Evolutionary conservation across 2,888 invertebrate species (phyloP).

Genomic region (Diachrysia chrysitis): DNA sequence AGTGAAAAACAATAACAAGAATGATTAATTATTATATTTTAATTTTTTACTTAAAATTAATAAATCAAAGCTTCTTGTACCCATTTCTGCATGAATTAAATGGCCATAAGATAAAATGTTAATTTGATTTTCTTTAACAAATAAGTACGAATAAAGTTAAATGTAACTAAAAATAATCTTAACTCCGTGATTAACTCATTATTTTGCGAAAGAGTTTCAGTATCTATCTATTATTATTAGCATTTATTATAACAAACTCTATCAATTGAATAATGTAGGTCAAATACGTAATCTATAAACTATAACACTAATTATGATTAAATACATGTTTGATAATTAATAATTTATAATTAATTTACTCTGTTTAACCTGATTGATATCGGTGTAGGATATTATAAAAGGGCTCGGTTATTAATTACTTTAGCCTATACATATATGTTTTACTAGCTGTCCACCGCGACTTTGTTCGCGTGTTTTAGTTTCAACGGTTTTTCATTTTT

Average conservation of each 20-base stretch:
- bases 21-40: neutral
- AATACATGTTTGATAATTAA: neutral
- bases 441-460: too few relatives aligned
- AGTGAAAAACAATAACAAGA: neutral
- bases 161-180: neutral
- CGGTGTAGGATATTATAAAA: neutral
- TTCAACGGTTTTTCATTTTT: too few relatives aligned
- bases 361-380: neutral
- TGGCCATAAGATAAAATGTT: too few relatives aligned
- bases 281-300: neutral
- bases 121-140: too few relatives aligned
- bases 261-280: neutral
- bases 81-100: too few relatives aligned
- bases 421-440: conserved; percentile 9
- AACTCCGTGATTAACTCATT: neutral
- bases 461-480: too few relatives aligned
- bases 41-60: neutral
- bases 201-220: neutral
- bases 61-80: too few relatives aligned
- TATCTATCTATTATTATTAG: neutral
- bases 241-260: neutral
- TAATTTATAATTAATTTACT: neutral
- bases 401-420: neutral
- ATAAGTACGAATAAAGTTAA: neutral
- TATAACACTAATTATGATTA: neutral